Percentiles rank a stretch among this genome's conserved stretches.
phyloP scores from a whole-genome alignment of 2,888 invertebrate species.

The Rugalucina vietnamica region DNA sequence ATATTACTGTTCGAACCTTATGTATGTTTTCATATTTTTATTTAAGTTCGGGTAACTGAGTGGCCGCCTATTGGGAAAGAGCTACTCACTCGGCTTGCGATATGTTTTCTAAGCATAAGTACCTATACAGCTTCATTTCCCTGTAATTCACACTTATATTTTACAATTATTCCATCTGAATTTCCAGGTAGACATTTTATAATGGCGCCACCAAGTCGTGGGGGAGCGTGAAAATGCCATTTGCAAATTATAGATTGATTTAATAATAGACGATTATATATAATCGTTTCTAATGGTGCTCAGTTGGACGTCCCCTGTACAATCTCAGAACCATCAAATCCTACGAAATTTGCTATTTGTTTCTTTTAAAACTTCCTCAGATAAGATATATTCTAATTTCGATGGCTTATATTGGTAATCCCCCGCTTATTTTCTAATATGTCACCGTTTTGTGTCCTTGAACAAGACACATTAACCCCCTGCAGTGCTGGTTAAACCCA shows the following conservation, averaged over 20 bases:
- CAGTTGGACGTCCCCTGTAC: background rate
- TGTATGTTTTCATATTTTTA: no score
- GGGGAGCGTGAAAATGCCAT: slow-evolving; percentile 8
- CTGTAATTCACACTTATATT: slow-evolving; percentile 12
- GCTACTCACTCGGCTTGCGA: no score
- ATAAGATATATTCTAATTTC: slow-evolving; percentile 8
- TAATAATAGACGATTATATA: slow-evolving; percentile 14
- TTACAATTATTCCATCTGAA: slow-evolving; percentile 10
- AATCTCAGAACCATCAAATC: slow-evolving; percentile 12
- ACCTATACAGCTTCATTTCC: no score
- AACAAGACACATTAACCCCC: no score
- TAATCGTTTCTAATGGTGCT: slow-evolving; percentile 9
- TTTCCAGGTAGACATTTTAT: slow-evolving; percentile 6
- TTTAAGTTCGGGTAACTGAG: no score
- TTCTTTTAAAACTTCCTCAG: slow-evolving; percentile 12
- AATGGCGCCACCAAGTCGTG: background rate
- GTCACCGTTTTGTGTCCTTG: no score
- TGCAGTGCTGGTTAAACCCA: no score
- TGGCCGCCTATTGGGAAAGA: no score
- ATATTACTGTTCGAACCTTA: no score
- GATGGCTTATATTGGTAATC: slow-evolving; percentile 12
- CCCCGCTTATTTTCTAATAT: slow-evolving; percentile 13
- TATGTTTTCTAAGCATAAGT: background rate
- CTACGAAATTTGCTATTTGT: slow-evolving; percentile 16
- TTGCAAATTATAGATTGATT: slow-evolving; percentile 7